Base-by-base conservation (phyloP, 2,113 vertebrate species). In the Pseudorhombus dupliciocellatus region DNA sequence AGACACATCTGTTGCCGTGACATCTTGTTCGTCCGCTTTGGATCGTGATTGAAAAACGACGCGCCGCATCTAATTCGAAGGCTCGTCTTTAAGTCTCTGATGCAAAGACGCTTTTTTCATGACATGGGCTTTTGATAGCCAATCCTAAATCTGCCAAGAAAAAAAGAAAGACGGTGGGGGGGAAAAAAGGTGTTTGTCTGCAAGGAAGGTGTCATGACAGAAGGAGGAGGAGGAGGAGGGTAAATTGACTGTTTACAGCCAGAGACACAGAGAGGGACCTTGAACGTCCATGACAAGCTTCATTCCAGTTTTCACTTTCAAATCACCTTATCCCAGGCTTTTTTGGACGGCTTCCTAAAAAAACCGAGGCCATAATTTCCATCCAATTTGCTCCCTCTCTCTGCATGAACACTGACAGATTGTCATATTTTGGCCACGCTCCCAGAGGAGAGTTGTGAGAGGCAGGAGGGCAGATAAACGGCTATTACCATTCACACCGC, bases 371-470 rank as follows among this genome's bases (percentile, higher is more conserved):
- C 87, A 84, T 92, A 73, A 92, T 91, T 90, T 92, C 83, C 85
- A 86, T 91, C 85, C 90, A 86, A 91, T 90, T 88, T 88, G 83
- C 85, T 84, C 78, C 77, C 81, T 72, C 86, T 80, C 88, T 79
- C 88, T 67, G 84, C 81, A 64, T 77, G 87, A 84, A 77, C 84
- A 84, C 88, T 90, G 90, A 91, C 90, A 90, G 88, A 91, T 86
- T 92, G 91, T 91, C 90, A 90, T 91, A 90, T 92, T 90, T 88
- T 92, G 90, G 92, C 90, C 78, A 66, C n/a, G 31, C 82, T 92
- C 92, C 92, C 90, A 73, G 92, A 79, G 86, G 88, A 88, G 86
- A 80, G 84, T 69, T 77, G 80, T 58, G 83, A 89, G 90, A 89
- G 81, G 87, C 79, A 81, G 84, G 81, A 88, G 90, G 89, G 88